Evolutionary conservation across 1,140 invertebrate genomes (phyloP), one percentile per base, ranked within the genome.

Genomic region (Microplitis mediator): DNA sequence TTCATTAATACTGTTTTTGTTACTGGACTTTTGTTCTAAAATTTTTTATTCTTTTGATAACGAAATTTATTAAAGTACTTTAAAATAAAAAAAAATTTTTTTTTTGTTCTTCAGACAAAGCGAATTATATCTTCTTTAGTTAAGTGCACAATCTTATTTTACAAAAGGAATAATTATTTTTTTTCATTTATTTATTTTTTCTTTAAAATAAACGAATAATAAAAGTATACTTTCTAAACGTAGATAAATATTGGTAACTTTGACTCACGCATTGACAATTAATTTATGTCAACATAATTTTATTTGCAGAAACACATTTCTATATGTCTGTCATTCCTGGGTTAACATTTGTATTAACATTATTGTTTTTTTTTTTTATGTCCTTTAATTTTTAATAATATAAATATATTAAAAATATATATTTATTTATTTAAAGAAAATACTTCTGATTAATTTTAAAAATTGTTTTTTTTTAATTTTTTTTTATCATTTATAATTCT

Each of bases 171-270:
- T 84, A 81, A 77, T 85, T 51, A 45, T 45, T 45, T 45, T 11
- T 6, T 45, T 6, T 45, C n/a, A 45, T 45, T 45, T 11, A 9
- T 6, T 45, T 45, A 9, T 45, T 45, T 45, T 45, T 45, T 45
- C 11, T 45, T 80, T 80, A 86, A 84, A 79, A 77, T 85, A 84
- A 87, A 86, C 78, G 78, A 84, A 85, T 79, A 84, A 85, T 84
- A 82, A 85, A 85, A 86, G 63, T 74, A 64, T 71, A 71, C 75
- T 83, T 82, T 77, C 81, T 86, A 85, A 86, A 86, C 82, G 78
- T 84, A 85, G 80, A 75, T 85, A 86, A 81, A 86, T 85, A 86
- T 84, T 86, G 85, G 84, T 86, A 87, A 86, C 84, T 86, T 85
- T 83, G 80, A 87, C 83, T 86, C 85, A 86, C 84, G 84, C 83